A percentile compares a stretch with the other conserved stretches of the same genome.
These are phyloP conservation scores for Monochamus saltuarius DNA, from an alignment of 1,140 invertebrate genomes.

Conservation along the genomic window DNA sequence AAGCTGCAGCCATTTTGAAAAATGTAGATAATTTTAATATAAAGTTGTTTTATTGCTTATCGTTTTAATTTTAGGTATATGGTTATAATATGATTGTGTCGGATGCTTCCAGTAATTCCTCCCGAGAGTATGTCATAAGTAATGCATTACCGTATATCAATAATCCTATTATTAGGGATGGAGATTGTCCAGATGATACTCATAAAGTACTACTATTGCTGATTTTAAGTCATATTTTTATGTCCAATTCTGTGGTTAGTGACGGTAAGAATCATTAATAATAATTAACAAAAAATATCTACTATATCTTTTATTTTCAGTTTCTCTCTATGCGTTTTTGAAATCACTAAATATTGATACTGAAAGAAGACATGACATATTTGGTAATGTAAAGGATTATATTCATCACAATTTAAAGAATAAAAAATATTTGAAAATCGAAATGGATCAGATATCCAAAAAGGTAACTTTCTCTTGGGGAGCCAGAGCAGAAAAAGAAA, in stretches of 20 bases:
- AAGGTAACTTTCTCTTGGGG: conserved; percentile 36
- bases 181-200: conserved; percentile 29
- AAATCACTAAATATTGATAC: conserved; percentile 34
- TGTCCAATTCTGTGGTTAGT: conserved; percentile 33
- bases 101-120: conserved; percentile 24
- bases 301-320: conserved; percentile 36
- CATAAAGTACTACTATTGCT: conserved; percentile 39
- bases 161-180: conserved; percentile 16
- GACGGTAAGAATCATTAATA: conserved; percentile 37
- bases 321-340: conserved; percentile 39
- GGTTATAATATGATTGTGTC: conserved; percentile 38
- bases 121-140: conserved; percentile 36
- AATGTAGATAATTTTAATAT: conserved; percentile 21
- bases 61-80: conserved; percentile 36
- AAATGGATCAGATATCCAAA: conserved; percentile 31
- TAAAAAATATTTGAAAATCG: conserved; percentile 36
- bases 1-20: conserved; percentile 28
- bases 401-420: conserved; percentile 32
- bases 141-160: conserved; percentile 31
- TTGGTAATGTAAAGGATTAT: conserved; percentile 42
- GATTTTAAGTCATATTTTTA: conserved; percentile 41
- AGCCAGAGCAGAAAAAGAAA: conserved; percentile 36
- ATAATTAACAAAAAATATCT: too few species aligned
- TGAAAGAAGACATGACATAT: conserved; percentile 33
- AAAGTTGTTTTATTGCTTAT: background rate